Percentiles rank a stretch among this genome's conserved stretches.
Evolutionary conservation across 1,140 invertebrate genomes (phyloP).

Genomic region (Geopemphigus sp.): DNA sequence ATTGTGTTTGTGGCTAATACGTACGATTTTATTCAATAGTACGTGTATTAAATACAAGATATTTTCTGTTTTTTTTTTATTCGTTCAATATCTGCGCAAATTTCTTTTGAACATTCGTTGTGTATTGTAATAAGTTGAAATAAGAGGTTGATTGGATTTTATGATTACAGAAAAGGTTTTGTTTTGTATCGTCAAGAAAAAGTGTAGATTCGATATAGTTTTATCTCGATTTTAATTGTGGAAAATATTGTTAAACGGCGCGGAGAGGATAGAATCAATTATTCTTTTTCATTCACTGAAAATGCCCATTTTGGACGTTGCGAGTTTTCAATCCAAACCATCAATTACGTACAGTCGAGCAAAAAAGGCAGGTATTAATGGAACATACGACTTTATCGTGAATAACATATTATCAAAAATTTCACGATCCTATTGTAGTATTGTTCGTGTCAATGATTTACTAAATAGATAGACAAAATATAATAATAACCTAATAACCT

Average conservation of each 20-base stretch:
- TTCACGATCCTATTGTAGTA: neutral
- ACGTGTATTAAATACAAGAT: no score
- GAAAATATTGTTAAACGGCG: constrained; percentile 18
- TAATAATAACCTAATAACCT: neutral
- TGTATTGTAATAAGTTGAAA: no score
- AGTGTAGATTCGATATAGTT: neutral
- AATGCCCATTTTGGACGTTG: constrained; percentile 3
- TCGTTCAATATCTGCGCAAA: no score
- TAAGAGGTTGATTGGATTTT: neutral
- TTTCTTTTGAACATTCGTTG: no score
- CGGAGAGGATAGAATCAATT: neutral
- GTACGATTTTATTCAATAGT: no score
- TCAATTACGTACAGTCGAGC: constrained; percentile 21
- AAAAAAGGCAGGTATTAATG: constrained; percentile 33
- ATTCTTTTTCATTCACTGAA: constrained; percentile 20
- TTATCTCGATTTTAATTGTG: neutral
- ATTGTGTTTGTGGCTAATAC: no score
- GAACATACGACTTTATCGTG: neutral
- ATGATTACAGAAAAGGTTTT: neutral
- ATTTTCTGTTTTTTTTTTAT: no score
- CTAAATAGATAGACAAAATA: neutral
- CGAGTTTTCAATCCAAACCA: constrained; percentile 26
- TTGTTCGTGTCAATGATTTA: neutral
- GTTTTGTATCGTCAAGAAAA: neutral
- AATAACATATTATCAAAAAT: neutral